phyloP scores from a whole-genome alignment of 92 coral and sea anemone genomes.

The Anthopleura xanthogrammica region DNA sequence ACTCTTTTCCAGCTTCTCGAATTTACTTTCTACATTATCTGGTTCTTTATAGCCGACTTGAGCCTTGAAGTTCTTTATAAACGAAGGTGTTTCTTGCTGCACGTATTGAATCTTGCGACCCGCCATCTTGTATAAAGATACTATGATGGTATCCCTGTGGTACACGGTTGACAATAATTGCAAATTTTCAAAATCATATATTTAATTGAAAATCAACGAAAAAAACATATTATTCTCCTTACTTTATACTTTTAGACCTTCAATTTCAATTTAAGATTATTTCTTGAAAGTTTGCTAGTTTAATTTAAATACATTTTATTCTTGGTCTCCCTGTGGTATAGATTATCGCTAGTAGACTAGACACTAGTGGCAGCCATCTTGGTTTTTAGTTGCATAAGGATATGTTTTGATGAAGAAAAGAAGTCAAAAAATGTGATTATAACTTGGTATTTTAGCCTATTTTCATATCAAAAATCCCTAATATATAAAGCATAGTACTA shows the following conservation, averaged over 20 bases:
- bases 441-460: neutral
- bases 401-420: neutral
- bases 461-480: neutral
- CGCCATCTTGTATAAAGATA: constrained; percentile 66
- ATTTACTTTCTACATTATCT: constrained; percentile 72
- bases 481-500: neutral
- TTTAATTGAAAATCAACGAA: neutral
- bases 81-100: constrained; percentile 85
- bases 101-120: constrained; percentile 59
- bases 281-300: neutral
- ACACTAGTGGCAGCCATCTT: constrained; percentile 40
- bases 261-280: neutral
- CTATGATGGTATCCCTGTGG: constrained; percentile 16
- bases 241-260: neutral
- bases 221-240: neutral
- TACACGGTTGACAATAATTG: neutral
- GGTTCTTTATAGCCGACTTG: constrained; percentile 87
- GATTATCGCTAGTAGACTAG: neutral
- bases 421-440: constrained; percentile 5
- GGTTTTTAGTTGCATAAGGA: constrained; percentile 31
- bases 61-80: constrained; percentile 81
- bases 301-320: neutral
- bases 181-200: neutral
- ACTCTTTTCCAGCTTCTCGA: constrained; percentile 47
- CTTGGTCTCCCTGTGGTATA: constrained; percentile 13